Percentiles rank a stretch among this genome's conserved stretches.
phyloP scores from a whole-genome alignment of 2,797 vertebrate species.

The Podargus strigoides region DNA sequence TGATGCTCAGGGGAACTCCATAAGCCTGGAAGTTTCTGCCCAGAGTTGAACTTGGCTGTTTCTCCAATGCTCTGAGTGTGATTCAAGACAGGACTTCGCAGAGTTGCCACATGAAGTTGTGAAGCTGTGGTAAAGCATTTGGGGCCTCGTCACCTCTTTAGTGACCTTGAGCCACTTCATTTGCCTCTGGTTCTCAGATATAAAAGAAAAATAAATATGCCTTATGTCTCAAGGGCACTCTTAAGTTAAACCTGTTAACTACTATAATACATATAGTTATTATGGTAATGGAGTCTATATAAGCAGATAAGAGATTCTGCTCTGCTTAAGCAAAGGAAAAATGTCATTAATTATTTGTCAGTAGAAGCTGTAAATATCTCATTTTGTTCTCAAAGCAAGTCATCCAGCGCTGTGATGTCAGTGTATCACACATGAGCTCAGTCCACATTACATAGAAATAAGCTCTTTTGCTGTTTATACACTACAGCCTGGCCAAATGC shows the following conservation, averaged over 20 bases:
- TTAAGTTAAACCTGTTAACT: background rate
- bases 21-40: background rate
- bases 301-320: background rate
- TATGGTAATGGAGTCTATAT: background rate
- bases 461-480: background rate
- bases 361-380: background rate
- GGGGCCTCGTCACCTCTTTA: background rate
- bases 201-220: background rate
- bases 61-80: background rate
- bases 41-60: background rate
- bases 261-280: background rate
- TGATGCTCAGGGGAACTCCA: background rate
- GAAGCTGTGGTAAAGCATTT: background rate
- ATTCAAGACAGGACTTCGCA: background rate
- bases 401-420: constrained; percentile 2
- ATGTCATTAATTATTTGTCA: background rate
- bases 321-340: background rate
- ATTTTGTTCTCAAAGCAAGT: background rate
- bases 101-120: background rate
- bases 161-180: background rate
- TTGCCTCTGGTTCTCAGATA: background rate
- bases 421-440: background rate
- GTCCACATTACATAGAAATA: constrained; percentile 16
- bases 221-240: background rate
- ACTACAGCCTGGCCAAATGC: fast-evolving